Conservation (phyloP, 2,113 vertebrate genomes). For the Chionomys nivalis region DNA sequence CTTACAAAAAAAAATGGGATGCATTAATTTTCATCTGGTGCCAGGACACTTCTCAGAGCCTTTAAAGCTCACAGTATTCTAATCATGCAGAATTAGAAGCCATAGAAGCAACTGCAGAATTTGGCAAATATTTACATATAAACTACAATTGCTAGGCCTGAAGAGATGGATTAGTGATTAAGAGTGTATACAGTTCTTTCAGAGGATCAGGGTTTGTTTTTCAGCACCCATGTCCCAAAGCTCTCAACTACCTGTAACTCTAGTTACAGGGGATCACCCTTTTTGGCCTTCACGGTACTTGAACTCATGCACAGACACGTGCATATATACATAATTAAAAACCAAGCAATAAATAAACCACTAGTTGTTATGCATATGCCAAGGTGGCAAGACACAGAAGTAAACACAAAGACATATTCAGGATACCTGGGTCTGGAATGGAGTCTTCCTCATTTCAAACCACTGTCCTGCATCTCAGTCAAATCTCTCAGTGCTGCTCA, state of each 20-base stretch:
- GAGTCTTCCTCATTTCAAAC: too few relatives aligned
- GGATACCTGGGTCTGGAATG: background rate
- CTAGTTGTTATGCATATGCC: accelerated
- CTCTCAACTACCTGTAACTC: background rate
- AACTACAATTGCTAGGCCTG: background rate
- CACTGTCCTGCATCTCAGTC: accelerated
- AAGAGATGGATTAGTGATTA: background rate
- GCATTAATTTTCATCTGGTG: background rate
- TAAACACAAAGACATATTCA: background rate
- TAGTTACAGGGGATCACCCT: background rate
- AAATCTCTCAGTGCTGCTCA: background rate
- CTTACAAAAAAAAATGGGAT: background rate
- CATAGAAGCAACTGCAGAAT: background rate
- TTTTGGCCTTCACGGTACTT: background rate
- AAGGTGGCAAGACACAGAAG: background rate
- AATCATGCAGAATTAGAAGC: background rate
- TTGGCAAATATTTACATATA: background rate
- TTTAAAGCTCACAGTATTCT: background rate
- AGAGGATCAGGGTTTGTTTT: background rate
- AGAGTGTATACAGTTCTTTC: too few relatives aligned
- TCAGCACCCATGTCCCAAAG: background rate
- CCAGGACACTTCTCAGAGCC: background rate
- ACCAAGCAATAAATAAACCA: background rate
- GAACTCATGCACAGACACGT: background rate
- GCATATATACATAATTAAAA: background rate